These are phyloP conservation scores for Drosophila anomelani DNA, from an alignment of 2,888 invertebrate genomes.

Conservation along the genomic window DNA sequence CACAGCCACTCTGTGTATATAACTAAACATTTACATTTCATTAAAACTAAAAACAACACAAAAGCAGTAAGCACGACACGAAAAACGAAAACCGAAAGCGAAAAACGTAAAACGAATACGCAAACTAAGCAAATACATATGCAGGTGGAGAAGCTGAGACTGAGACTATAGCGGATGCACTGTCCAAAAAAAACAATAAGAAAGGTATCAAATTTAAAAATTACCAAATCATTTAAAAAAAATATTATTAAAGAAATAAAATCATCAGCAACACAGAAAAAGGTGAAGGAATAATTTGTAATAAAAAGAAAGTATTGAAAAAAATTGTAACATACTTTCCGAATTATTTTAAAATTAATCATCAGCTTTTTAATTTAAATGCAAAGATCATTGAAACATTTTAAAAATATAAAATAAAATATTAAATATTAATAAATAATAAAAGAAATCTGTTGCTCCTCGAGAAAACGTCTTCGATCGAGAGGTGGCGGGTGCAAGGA, in stretches of 20 bases:
- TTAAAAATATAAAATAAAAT: too few species aligned
- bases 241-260: background rate
- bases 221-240: background rate
- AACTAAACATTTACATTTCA: constrained; percentile 78
- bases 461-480: too few species aligned
- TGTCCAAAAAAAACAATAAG: background rate
- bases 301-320: too few species aligned
- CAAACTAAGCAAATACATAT: constrained; percentile 69
- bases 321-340: too few species aligned
- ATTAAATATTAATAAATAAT: too few species aligned
- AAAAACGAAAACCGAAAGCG: constrained; percentile 44
- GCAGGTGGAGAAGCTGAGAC: constrained; percentile 31
- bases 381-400: too few species aligned
- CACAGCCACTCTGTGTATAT: constrained; percentile 54
- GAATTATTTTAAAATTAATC: too few species aligned
- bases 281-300: background rate
- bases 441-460: too few species aligned
- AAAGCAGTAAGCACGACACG: constrained; percentile 73
- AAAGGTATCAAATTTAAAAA: background rate
- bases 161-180: constrained; percentile 4
- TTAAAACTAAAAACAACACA: constrained; percentile 78
- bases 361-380: too few species aligned
- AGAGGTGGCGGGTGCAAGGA: too few species aligned
- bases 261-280: background rate
- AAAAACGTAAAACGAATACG: constrained; percentile 54